phyloP scores from a whole-genome alignment of 64 coral and sea anemone species.

The Stichodactyla mertensii region DNA sequence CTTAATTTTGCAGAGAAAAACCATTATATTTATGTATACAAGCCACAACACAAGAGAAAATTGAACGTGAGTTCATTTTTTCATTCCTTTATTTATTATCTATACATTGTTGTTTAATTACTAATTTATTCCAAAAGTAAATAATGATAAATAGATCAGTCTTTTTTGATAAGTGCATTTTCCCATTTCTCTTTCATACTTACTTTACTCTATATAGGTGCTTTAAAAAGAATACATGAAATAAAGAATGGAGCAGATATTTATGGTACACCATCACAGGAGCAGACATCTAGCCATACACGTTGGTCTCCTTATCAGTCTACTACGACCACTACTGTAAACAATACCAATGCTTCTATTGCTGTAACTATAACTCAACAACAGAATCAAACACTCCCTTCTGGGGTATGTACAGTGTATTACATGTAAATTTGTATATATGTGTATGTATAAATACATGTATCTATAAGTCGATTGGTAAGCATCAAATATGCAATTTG shows the following conservation, averaged over 20 bases:
- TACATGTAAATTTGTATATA: neutral
- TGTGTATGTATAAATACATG: neutral
- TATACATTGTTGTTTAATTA: neutral
- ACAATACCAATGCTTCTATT: slow-evolving; percentile 3
- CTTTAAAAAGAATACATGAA: slow-evolving; percentile 80
- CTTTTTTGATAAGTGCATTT: neutral
- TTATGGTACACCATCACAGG: slow-evolving; percentile 13
- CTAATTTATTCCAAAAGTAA: neutral
- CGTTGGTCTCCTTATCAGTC: slow-evolving; percentile 31
- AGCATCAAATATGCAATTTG: too few species aligned
- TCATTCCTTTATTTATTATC: neutral
- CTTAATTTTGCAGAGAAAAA: slow-evolving; percentile 35
- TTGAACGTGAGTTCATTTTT: slow-evolving; percentile 66
- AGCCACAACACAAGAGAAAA: slow-evolving; percentile 72
- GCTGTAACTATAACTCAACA: slow-evolving; percentile 18
- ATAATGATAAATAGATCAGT: neutral
- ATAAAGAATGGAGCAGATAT: slow-evolving; percentile 67
- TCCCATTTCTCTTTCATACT: neutral
- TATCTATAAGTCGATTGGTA: too few species aligned
- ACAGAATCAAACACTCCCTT: slow-evolving; percentile 65
- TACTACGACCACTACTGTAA: neutral
- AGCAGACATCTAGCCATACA: slow-evolving; percentile 11
- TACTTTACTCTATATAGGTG: slow-evolving; percentile 39
- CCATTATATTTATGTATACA: slow-evolving; percentile 86
- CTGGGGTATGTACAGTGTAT: slow-evolving; percentile 61